Conservation (phyloP, 2,797 vertebrate species). For the Gymnocypris eckloni region DNA sequence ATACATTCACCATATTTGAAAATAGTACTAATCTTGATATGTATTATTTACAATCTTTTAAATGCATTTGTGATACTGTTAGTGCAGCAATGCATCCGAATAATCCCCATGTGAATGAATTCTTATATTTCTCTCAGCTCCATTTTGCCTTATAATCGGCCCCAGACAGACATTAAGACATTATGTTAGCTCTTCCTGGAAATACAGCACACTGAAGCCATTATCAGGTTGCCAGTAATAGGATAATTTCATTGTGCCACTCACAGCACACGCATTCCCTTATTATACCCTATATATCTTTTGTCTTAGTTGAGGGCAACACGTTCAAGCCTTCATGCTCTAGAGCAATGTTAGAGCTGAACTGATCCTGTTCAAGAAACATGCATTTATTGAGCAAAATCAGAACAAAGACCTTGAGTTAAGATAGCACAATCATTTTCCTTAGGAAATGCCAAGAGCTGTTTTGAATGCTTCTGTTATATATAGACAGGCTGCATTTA, state of each 20-base stretch:
- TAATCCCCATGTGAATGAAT: constrained; percentile 18
- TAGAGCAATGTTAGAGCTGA: background rate
- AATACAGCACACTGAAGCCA: constrained; percentile 33
- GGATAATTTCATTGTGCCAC: constrained; percentile 48
- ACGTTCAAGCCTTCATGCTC: constrained; percentile 6
- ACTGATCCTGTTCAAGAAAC: background rate
- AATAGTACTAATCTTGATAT: background rate
- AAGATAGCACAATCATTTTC: background rate
- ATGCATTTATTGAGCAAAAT: constrained; percentile 15
- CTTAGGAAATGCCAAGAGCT: background rate
- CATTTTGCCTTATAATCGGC: constrained; percentile 24
- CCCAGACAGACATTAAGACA: constrained; percentile 37
- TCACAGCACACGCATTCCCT: constrained; percentile 29
- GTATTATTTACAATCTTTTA: background rate
- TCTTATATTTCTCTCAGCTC: constrained; percentile 24
- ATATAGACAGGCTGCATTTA: constrained; percentile 2
- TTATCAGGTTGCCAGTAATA: constrained; percentile 48
- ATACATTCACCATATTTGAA: background rate
- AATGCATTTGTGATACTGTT: background rate
- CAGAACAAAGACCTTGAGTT: constrained; percentile 35
- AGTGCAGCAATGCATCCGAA: background rate
- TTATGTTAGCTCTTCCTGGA: constrained; percentile 34
- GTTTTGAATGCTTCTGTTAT: constrained; percentile 1
- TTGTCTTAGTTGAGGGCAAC: constrained; percentile 16
- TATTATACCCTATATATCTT: constrained; percentile 30